Percentiles rank a stretch among this genome's conserved stretches.
Evolutionary conservation across 2,113 vertebrate species (phyloP).

Genomic region (Henicopernis longicauda): DNA sequence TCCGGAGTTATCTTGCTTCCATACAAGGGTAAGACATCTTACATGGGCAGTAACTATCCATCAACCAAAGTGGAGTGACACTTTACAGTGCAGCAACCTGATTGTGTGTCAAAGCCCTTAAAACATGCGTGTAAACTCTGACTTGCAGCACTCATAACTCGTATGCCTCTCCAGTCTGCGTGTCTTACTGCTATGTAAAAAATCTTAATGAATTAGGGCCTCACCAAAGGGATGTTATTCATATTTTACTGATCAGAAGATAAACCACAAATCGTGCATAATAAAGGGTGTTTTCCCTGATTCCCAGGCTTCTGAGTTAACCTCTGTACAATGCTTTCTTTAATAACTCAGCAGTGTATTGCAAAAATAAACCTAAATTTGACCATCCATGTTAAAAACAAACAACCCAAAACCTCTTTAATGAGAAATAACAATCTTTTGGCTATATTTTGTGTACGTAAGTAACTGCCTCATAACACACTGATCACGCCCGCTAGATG

Average conservation of each 20-base stretch:
- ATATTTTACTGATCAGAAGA: background rate
- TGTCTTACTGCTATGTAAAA: background rate
- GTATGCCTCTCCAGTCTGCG: background rate
- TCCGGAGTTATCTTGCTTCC: background rate
- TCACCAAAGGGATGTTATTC: background rate
- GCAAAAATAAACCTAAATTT: background rate
- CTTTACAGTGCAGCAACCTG: background rate
- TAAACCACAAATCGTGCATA: background rate
- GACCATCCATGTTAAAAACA: background rate
- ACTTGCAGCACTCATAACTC: accelerated
- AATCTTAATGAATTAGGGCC: background rate
- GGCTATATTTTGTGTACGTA: background rate
- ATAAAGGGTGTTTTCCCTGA: background rate
- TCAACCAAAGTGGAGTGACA: accelerated
- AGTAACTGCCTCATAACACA: background rate
- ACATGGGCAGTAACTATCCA: background rate
- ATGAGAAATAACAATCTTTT: background rate
- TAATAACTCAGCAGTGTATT: background rate
- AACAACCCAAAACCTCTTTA: background rate
- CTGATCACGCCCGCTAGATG: background rate
- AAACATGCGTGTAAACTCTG: background rate
- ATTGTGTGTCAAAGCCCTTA: background rate
- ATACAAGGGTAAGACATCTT: background rate
- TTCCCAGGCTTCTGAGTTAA: background rate
- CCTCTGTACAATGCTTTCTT: background rate